Conservation (phyloP, 2,113 vertebrate genomes). For the Stigmatopora argus region DNA sequence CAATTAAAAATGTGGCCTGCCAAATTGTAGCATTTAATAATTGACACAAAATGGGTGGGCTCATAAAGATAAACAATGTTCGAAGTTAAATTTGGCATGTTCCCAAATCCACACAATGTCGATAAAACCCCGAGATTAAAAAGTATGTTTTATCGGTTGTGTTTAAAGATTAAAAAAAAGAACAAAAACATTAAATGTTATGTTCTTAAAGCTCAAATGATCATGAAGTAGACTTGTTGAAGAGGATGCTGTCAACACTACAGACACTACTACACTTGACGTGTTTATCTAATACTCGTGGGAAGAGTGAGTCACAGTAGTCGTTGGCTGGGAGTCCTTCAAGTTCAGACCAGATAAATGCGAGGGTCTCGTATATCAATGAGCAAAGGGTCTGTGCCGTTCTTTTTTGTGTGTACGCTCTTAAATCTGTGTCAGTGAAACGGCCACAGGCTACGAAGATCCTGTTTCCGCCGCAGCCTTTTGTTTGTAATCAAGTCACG, state of each 20-base stretch:
- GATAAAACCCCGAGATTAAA: background rate
- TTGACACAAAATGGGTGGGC: too few relatives aligned
- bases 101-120: too few relatives aligned
- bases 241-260: background rate
- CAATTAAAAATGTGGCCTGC: too few relatives aligned
- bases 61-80: too few relatives aligned
- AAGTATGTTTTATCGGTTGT: background rate
- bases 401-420: background rate
- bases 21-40: too few relatives aligned
- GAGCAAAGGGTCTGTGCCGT: background rate
- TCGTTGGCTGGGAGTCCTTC: background rate
- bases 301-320: background rate
- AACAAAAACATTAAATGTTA: background rate
- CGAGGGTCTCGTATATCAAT: constrained; percentile 13
- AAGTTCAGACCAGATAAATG: background rate
- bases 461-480: constrained; percentile 23
- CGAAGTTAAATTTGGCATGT: too few relatives aligned
- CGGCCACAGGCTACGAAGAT: constrained; percentile 30
- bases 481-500: constrained; percentile 40
- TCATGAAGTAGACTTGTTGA: background rate
- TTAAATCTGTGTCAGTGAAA: constrained; percentile 26
- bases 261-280: background rate
- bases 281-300: background rate
- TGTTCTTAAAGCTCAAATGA: background rate
- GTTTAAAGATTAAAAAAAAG: background rate